Conservation (phyloP, 2,888 invertebrate species). For the Horisme vitalbata region DNA sequence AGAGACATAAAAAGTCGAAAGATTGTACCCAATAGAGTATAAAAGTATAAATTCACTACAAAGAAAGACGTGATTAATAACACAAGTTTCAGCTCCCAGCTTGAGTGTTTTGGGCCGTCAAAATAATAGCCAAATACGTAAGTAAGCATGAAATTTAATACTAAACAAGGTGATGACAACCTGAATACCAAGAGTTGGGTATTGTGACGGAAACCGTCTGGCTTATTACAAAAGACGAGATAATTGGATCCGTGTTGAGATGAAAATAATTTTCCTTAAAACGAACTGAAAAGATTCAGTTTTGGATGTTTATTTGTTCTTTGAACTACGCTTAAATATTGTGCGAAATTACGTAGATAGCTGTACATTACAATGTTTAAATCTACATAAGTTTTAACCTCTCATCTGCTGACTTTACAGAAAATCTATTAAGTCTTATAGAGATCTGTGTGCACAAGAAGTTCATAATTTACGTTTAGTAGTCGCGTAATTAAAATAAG, state of each 20-base stretch:
- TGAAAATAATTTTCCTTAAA: slow-evolving; percentile 33
- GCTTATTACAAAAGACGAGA: slow-evolving; percentile 21
- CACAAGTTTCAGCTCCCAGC: neutral
- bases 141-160: slow-evolving; percentile 30
- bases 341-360: too few relatives aligned
- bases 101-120: slow-evolving; percentile 22
- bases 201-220: slow-evolving; percentile 30
- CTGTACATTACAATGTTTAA: too few relatives aligned
- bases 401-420: too few relatives aligned
- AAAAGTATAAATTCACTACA: neutral
- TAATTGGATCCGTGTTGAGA: slow-evolving; percentile 17
- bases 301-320: slow-evolving; percentile 30
- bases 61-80: slow-evolving; percentile 3
- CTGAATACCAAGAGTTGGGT: slow-evolving; percentile 33
- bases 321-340: neutral
- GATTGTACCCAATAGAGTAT: too few relatives aligned
- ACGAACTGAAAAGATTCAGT: slow-evolving; percentile 31
- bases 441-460: too few relatives aligned
- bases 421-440: too few relatives aligned
- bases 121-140: slow-evolving; percentile 29
- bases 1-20: too few relatives aligned
- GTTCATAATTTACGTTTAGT: too few relatives aligned
- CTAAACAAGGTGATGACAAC: slow-evolving; percentile 29
- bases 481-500: too few relatives aligned
- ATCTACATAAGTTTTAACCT: too few relatives aligned